A percentile compares a stretch with the other conserved stretches of the same genome.
Evolutionary conservation across 2,113 vertebrate genomes (phyloP).

Genomic region (Oplegnathus fasciatus): DNA sequence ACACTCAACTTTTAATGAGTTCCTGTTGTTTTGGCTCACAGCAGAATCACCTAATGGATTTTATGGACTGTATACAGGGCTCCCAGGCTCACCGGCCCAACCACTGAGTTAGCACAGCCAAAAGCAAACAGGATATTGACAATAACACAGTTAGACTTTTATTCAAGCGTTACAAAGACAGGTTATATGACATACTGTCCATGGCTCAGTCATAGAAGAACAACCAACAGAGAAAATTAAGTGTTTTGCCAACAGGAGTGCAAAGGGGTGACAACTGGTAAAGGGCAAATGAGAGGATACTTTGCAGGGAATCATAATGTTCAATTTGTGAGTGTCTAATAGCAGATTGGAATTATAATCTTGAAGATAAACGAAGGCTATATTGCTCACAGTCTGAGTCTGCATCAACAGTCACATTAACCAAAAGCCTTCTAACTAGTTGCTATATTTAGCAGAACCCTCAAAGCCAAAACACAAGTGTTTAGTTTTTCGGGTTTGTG

Average conservation of each 20-base stretch:
- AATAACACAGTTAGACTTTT: constrained; percentile 67
- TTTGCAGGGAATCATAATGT: not conserved
- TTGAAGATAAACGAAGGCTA: not conserved
- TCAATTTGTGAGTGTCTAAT: not conserved
- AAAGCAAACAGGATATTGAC: constrained; percentile 75
- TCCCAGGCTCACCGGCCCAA: constrained; percentile 37
- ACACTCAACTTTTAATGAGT: constrained; percentile 69
- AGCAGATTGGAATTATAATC: not conserved
- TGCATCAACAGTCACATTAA: not conserved
- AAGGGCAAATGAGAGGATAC: not conserved
- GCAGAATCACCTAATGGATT: constrained; percentile 61
- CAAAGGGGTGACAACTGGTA: constrained; percentile 1
- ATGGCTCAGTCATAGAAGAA: constrained; percentile 15
- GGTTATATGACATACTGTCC: constrained; percentile 43
- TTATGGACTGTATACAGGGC: constrained; percentile 61
- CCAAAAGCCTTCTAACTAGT: not conserved
- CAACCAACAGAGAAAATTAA: constrained; percentile 8
- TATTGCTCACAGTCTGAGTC: not conserved
- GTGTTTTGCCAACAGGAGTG: not conserved
- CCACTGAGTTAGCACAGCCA: constrained; percentile 40
- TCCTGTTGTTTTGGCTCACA: constrained; percentile 73
- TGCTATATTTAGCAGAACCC: not conserved
- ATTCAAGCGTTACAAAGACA: constrained; percentile 46
- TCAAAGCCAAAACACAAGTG: not conserved
- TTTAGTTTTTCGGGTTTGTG: not conserved